These are phyloP conservation scores for Neosilurus hyrtlii DNA, from an alignment of 2,797 vertebrate genomes.

Conservation along the genomic window DNA sequence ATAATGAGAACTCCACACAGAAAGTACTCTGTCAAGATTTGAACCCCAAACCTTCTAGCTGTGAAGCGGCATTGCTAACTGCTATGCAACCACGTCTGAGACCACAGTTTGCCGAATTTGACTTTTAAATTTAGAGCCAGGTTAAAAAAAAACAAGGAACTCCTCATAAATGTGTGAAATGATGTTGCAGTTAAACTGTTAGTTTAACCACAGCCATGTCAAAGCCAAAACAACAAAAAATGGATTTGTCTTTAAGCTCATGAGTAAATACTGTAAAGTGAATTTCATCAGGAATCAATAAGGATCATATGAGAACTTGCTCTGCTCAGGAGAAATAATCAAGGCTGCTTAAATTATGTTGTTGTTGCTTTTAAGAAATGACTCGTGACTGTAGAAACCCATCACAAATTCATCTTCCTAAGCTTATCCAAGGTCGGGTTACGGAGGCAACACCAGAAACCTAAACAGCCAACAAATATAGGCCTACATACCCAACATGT, in stretches of 20 bases:
- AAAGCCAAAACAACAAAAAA: neutral
- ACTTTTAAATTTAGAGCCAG: neutral
- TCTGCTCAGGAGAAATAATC: neutral
- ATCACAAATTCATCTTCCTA: no score
- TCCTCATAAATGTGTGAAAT: neutral
- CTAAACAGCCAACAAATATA: neutral
- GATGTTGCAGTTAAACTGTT: neutral
- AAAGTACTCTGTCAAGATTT: no score
- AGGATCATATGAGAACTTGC: neutral
- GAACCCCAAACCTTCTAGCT: no score
- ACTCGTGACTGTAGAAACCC: neutral
- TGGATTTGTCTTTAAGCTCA: neutral
- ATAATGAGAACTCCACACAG: no score
- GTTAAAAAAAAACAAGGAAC: neutral
- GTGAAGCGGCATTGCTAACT: no score
- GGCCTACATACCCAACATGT: neutral
- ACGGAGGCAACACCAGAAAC: neutral
- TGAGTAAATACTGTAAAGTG: neutral
- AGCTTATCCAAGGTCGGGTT: no score
- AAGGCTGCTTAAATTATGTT: neutral
- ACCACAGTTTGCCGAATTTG: neutral
- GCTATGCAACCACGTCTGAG: no score
- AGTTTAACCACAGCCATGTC: neutral
- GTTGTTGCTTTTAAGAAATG: neutral
- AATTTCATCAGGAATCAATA: neutral